phyloP scores from a whole-genome alignment of 2,113 vertebrate genomes.

The Camelus dromedarius region DNA sequence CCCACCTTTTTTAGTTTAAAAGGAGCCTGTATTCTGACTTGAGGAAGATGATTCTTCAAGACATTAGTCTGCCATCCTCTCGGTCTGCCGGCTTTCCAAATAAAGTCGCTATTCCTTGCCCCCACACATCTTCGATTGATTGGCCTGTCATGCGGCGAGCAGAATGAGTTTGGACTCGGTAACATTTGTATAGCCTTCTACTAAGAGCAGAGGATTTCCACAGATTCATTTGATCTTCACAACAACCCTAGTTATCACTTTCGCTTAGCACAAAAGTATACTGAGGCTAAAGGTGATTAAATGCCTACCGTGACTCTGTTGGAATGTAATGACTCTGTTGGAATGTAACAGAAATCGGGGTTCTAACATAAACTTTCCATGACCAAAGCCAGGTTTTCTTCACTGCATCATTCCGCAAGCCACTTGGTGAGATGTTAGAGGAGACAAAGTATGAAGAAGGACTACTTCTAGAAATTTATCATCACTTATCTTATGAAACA shows the following conservation, averaged over 20 bases:
- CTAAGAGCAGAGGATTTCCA: background rate
- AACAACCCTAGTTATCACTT: background rate
- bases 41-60: too few relatives aligned
- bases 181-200: background rate
- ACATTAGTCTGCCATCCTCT: too few relatives aligned
- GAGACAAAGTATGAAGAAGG: background rate
- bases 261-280: conserved; percentile 9
- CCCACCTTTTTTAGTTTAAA: too few relatives aligned
- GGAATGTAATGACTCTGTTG: background rate
- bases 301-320: background rate
- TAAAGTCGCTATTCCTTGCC: too few relatives aligned
- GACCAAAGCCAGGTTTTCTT: conserved; percentile 34
- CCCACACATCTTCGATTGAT: too few relatives aligned
- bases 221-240: background rate
- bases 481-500: background rate
- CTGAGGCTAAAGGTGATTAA: background rate
- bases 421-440: background rate
- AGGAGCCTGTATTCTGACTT: too few relatives aligned
- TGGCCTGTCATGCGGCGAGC: too few relatives aligned
- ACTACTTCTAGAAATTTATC: background rate
- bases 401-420: background rate
- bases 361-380: background rate
- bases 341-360: background rate
- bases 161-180: too few relatives aligned
- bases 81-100: too few relatives aligned